These are phyloP conservation scores for Sinopyrophorus schimmeli DNA, from an alignment of 2,888 invertebrate species.

Conservation along the genomic window DNA sequence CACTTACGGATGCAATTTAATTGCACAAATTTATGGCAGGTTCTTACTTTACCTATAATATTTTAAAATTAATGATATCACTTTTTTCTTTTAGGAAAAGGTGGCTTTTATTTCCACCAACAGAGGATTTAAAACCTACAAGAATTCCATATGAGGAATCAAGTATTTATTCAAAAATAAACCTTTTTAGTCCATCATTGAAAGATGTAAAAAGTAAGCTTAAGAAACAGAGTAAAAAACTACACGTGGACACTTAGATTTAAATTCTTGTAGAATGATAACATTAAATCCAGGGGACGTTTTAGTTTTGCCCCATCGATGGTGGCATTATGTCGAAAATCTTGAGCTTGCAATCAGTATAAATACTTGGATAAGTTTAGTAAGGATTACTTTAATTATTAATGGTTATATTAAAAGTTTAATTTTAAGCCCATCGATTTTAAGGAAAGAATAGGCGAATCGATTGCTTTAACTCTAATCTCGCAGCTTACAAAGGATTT, in stretches of 20 bases:
- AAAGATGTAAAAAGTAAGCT: conserved; percentile 57
- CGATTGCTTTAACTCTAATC: conserved; percentile 68
- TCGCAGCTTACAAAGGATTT: conserved; percentile 63
- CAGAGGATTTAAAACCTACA: conserved; percentile 71
- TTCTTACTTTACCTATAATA: conserved; percentile 46
- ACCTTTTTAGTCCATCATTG: conserved; percentile 71
- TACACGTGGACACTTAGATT: too few relatives aligned
- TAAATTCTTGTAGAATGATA: conserved; percentile 56
- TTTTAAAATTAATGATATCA: too few relatives aligned
- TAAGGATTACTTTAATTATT: conserved; percentile 44
- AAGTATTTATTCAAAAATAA: conserved; percentile 84
- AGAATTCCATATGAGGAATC: conserved; percentile 96
- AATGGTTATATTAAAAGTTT: not conserved
- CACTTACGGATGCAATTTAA: conserved; percentile 91
- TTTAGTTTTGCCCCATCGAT: conserved; percentile 84
- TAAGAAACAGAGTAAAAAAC: too few relatives aligned
- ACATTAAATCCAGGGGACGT: conserved; percentile 83
- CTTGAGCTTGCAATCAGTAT: conserved; percentile 68
- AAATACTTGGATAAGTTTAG: conserved; percentile 75
- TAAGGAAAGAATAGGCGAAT: conserved; percentile 63
- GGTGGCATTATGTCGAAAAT: conserved; percentile 98
- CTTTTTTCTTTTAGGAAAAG: too few relatives aligned
- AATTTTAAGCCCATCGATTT: conserved; percentile 52
- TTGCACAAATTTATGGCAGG: conserved; percentile 87
- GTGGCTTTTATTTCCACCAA: conserved; percentile 91